Evolutionary conservation across 1,140 invertebrate species (phyloP), one percentile per base, ranked within the genome.

Genomic region (Olivierus martensii): DNA sequence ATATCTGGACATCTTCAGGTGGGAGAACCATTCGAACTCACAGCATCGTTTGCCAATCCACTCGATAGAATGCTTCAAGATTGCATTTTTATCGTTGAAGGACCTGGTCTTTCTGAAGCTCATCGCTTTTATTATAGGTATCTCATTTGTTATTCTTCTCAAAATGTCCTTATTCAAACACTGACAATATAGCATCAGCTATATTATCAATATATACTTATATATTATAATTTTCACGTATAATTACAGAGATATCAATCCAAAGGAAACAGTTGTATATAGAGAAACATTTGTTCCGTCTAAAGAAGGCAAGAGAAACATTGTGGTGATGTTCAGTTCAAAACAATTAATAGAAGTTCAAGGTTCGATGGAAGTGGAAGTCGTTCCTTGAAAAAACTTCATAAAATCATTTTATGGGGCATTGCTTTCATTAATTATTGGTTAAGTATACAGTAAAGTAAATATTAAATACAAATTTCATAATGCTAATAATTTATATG

Each of bases 271-370:
- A 12, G 82, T 79, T 0, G 74, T 73, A 46, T 80, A 79, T 3
- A 71, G 75, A 5, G 85, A 87, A 56, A 79, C 78, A 53, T 73
- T 88, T 58, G 77, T 71, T 0, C 84, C 87, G 3, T 77, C 75
- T 1, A 75, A 77, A 61, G 73, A 75, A 1, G 87, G 87, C 1
- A 76, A 78, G 17, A 78, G 80, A 54, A 83, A 83, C 3, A 78
- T 91, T 53, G 75, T 79, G 28, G 83, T 80, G 0, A 89, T 87
- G 64, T 91, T 91, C 65, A 75, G 73, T 42, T 86, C 82, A 4
- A 82, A 80, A 54, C 82, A 90, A 66, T 70, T 91, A 42, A 76
- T 80, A 39, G 87, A 89, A 64, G 82, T 89, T 1, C 84, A 88
- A 63, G 87, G 87, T 9, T 87, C 55, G 4, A 60, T 58, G 38